These are phyloP conservation scores for Brachymystax lenok DNA, from an alignment of 2,797 vertebrate species.

Conservation along the genomic window DNA sequence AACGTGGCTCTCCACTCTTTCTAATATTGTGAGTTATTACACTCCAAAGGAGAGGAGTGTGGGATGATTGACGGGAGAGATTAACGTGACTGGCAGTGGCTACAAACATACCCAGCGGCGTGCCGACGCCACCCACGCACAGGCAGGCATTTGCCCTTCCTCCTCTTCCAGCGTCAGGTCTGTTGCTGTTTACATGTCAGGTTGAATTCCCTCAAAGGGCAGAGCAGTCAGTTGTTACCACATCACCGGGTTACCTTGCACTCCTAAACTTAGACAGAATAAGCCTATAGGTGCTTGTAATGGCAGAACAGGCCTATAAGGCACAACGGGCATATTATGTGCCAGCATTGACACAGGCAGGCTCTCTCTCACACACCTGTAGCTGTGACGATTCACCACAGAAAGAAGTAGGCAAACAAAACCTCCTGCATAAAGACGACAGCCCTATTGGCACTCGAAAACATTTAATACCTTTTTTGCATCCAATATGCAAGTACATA, in stretches of 20 bases:
- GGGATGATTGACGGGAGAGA: conserved; percentile 55
- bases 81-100: conserved; percentile 62
- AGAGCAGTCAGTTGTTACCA: conserved; percentile 35
- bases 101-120: conserved; percentile 60
- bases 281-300: neutral
- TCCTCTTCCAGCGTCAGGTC: conserved; percentile 44
- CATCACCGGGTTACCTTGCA: conserved; percentile 26
- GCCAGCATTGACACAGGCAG: neutral
- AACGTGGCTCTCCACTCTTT: neutral
- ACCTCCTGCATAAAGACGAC: conserved; percentile 1
- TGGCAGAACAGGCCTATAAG: neutral
- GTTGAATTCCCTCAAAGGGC: conserved; percentile 52
- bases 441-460: neutral
- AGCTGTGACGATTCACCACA: neutral
- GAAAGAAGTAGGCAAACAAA: neutral
- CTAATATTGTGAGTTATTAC: neutral
- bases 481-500: conserved; percentile 1
- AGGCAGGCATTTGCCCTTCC: conserved; percentile 47
- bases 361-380: neutral
- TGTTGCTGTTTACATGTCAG: conserved; percentile 55
- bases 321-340: too few species aligned
- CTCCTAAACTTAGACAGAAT: conserved; percentile 8
- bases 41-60: conserved; percentile 14
- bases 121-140: conserved; percentile 50
- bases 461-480: neutral